phyloP scores from a whole-genome alignment of 2,888 invertebrate genomes.

The Norana najaformis region DNA sequence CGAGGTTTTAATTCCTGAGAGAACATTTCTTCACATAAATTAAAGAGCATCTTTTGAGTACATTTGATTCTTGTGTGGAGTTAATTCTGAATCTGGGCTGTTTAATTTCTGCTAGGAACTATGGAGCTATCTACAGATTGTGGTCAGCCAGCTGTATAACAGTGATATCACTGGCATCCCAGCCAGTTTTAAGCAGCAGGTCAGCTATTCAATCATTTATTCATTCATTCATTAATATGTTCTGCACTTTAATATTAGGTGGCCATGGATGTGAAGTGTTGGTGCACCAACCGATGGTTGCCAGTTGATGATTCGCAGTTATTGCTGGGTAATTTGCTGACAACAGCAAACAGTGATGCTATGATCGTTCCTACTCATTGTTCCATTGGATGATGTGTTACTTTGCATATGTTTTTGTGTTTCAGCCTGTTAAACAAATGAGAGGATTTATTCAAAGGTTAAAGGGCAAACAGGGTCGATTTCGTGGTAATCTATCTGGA shows the following conservation, averaged over 20 bases:
- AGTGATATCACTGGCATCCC: constrained; percentile 97
- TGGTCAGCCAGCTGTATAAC: constrained; percentile 92
- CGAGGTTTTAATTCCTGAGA: background rate
- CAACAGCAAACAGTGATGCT: background rate
- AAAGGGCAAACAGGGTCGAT: constrained; percentile 97
- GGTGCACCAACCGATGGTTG: background rate
- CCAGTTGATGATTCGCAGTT: background rate
- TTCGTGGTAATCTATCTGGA: constrained; percentile 94
- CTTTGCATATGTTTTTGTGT: background rate
- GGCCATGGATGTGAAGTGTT: background rate
- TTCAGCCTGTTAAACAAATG: constrained; percentile 9
- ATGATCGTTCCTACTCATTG: background rate
- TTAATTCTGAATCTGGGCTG: background rate
- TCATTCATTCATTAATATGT: background rate
- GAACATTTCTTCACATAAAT: background rate
- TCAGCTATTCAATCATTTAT: background rate
- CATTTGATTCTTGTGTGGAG: background rate
- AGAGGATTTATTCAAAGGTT: constrained; percentile 66
- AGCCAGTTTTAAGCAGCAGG: constrained; percentile 64
- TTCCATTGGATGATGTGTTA: background rate
- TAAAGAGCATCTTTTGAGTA: background rate
- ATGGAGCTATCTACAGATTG: constrained; percentile 93
- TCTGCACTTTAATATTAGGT: background rate
- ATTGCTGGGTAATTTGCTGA: background rate
- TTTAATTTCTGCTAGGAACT: constrained; percentile 54